These are phyloP conservation scores for Zhengitettix transpicula DNA, from an alignment of 2,888 invertebrate genomes.

Conservation along the genomic window DNA sequence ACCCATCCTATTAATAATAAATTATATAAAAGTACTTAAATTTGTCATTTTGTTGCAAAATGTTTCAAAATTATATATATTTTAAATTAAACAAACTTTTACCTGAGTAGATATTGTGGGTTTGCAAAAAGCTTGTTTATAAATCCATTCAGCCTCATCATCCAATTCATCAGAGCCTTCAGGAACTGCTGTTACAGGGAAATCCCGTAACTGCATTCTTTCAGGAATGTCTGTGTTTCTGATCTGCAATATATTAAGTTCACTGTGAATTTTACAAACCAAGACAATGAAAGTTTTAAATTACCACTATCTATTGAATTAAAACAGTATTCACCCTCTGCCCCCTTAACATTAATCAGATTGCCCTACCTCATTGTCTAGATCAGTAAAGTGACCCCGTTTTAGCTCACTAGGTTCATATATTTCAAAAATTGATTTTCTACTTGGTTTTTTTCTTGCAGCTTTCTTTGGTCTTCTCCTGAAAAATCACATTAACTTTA, in stretches of 20 bases:
- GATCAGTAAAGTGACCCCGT: constrained; percentile 86
- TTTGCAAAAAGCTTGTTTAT: constrained; percentile 79
- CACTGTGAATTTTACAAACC: background rate
- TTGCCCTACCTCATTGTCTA: constrained; percentile 56
- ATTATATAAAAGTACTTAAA: too few relatives aligned
- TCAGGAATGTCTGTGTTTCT: constrained; percentile 80
- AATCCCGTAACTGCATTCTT: constrained; percentile 76
- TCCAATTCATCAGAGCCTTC: constrained; percentile 78
- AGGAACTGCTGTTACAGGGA: constrained; percentile 67
- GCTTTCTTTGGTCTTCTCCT: constrained; percentile 52
- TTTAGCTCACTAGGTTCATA: constrained; percentile 97
- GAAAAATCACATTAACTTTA: background rate
- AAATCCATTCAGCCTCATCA: constrained; percentile 95
- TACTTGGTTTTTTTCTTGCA: constrained; percentile 56
- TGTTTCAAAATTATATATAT: too few relatives aligned
- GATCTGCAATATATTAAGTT: constrained; percentile 31
- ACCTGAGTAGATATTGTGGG: constrained; percentile 66
- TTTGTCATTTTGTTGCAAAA: too few relatives aligned
- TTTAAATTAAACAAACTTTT: background rate
- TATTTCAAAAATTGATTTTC: constrained; percentile 80
- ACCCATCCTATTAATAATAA: constrained; percentile 2
- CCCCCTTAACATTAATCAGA: background rate
- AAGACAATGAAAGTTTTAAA: too few relatives aligned
- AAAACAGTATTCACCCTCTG: too few relatives aligned
- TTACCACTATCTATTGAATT: background rate